Base-by-base conservation (phyloP, 2,888 invertebrate species). In the Lysandra bellargus region DNA sequence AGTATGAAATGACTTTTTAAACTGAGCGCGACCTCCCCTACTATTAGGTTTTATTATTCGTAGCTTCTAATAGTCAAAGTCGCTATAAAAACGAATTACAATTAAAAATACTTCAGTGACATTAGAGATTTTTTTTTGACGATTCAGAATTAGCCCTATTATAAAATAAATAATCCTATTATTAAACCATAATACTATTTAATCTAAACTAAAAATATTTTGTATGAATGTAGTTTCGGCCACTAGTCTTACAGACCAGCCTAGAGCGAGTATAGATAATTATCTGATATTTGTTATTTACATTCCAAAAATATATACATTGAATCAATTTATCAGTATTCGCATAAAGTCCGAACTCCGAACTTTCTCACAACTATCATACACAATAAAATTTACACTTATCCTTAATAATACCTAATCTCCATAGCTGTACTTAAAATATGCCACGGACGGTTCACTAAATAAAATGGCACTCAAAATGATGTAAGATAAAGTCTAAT, bases 401-500 rank as follows among this genome's bases (percentile, higher is more conserved):
- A 73, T 37, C 77, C 64, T 78, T 80, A 78, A 72, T 33, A 49
- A 69, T 72, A 72, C 64, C 78, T 61, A 49, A 78, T 78, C 44
- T 12, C 73, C 79, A 78, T 78, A 60, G 33, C 75, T 81, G 80
- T 84, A 84, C 84, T 86, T 84, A 82, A 83, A 84, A 74, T 84
- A 84, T 84, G 84, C 84, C 85, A 84, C 85, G 85, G 84, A 86
- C 84, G 85, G 83, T 83, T 83, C 82, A 81, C 80, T 82, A 78
- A 77, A 73, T 82, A 61, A 80, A 85, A 88, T 89, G 89, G 89
- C 89, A 90, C 87, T 85, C 82, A 81, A 82, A 81, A 82, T 81
- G 80, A 79, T 73, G 79, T 78, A 79, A 80, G 49, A 44, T 78
- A 76, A 69, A 76, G 33, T 78, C 81, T 82, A 82, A 69, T 85